These are phyloP conservation scores for Rhyacichthys aspro DNA, from an alignment of 2,797 vertebrate species.

Conservation along the genomic window DNA sequence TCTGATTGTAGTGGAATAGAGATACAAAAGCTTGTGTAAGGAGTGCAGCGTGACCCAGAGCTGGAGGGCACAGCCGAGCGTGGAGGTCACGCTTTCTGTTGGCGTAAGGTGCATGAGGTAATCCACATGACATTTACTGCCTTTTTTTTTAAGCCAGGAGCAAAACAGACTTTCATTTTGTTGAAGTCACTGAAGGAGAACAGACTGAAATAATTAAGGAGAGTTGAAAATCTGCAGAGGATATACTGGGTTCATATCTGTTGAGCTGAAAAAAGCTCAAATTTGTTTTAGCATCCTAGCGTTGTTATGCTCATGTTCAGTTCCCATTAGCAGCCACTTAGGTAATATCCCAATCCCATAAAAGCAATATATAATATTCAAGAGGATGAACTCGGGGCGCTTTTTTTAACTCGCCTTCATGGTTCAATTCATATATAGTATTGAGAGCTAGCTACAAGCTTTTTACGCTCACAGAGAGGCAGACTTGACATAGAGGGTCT, in stretches of 20 bases:
- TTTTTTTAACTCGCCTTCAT: too few species aligned
- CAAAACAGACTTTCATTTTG: neutral
- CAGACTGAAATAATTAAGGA: neutral
- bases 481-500: too few species aligned
- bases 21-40: constrained; percentile 7
- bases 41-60: constrained; percentile 41
- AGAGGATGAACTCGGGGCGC: too few species aligned
- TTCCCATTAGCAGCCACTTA: neutral
- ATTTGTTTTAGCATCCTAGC: too few species aligned
- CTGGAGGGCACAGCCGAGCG: constrained; percentile 22
- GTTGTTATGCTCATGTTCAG: too few species aligned
- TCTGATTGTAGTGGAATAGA: constrained; percentile 10
- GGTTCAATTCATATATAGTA: too few species aligned
- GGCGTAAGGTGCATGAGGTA: constrained; percentile 6
- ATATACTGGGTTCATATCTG: neutral
- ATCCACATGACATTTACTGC: constrained; percentile 29
- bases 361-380: neutral
- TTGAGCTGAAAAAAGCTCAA: too few species aligned
- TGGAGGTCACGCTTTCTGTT: constrained; percentile 27
- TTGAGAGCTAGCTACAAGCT: too few species aligned
- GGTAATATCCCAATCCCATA: neutral
- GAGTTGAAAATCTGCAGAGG: neutral
- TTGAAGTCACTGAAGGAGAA: neutral
- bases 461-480: too few species aligned
- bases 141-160: neutral